Evolutionary conservation across 1,140 invertebrate species (phyloP), one percentile per base, ranked within the genome.

Genomic region (Psilanteris sp.): DNA sequence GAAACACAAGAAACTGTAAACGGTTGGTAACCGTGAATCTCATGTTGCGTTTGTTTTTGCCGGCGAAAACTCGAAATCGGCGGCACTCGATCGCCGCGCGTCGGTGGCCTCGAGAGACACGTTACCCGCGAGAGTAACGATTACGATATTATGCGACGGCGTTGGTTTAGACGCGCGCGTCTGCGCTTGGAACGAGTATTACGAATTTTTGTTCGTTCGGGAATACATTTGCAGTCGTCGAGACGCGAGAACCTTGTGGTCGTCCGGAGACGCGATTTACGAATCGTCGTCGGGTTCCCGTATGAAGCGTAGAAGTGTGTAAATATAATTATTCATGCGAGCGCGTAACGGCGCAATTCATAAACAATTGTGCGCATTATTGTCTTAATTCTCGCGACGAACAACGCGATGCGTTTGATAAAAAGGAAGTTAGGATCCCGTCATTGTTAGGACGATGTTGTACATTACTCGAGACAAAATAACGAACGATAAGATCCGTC

Each of bases 241-340:
- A 18, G 11, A 13, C 16, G 44, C 32, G 10, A 4, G 37, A 54
- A n/a, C n/a, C 34, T 59, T 14, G 34, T 36, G 50, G 50, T 61
- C 55, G 57, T 72, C 41, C 31, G 9, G 5, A 32, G 31, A 11
- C 41, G 36, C 22, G 34, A 61, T 36, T 67, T 10, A 62, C 15
- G 44, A 36, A 67, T 9, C 48, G 37, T 59, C 55, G 41, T 55
- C 55, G 54, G 55, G 54, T 67, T 61, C 61, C 26, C 5, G 5
- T 61, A 52, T 54, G 43, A 57, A 64, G 72, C 75, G 72, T 71
- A 59, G 44, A 50, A 77, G 52, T 74, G 50, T 77, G 62, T 80
- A 79, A 73, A 83, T 71, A n/a, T n/a, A 83, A 71, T 78, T 46
- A 81, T 59, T 37, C 31, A 41, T 59, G 64, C 70, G 61, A 62